Base-by-base conservation (phyloP, 2,113 vertebrate genomes). In the Paraplagusia blochii region DNA sequence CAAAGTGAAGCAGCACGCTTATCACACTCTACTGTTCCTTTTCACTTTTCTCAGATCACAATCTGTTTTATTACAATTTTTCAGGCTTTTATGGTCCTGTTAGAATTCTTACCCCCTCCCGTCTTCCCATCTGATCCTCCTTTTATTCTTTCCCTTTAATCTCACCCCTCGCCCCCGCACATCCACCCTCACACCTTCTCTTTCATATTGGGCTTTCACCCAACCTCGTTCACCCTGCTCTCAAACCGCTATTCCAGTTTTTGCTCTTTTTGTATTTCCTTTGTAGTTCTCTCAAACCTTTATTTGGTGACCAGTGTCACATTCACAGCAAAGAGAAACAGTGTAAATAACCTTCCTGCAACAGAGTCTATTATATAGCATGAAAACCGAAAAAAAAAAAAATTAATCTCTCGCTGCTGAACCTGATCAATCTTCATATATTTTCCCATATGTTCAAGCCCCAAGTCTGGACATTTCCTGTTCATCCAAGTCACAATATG, bases 371-470 rank as follows among this genome's bases (percentile, higher is more conserved):
- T n/a, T n/a, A n/a, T n/a, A 14, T 47, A 15, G 46, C 46, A 49
- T 53, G 49, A n/a, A n/a, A n/a, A n/a, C n/a, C n/a, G n/a, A n/a
- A n/a, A n/a, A n/a, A n/a, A n/a, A n/a, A n/a, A n/a, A n/a, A n/a
- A n/a, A n/a, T n/a, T n/a, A n/a, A n/a, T n/a, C n/a, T n/a, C n/a
- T n/a, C n/a, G n/a, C n/a, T n/a, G n/a, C n/a, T n/a, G n/a, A n/a
- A n/a, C n/a, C n/a, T n/a, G n/a, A n/a, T n/a, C n/a, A n/a, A n/a
- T n/a, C n/a, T n/a, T n/a, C n/a, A 63, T 75, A 70, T 74, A 49
- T 79, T 83, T 79, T 76, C n/a, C n/a, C n/a, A n/a, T n/a, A 49
- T 72, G 79, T 67, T n/a, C 38, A 78, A 55, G 70, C 34, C 38
- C 11, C 11, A 64, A 63, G 66, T 81, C 71, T 50, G 55, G 44